These are phyloP conservation scores for Lates calcarifer DNA, from an alignment of 2,113 vertebrate genomes.

Conservation along the genomic window DNA sequence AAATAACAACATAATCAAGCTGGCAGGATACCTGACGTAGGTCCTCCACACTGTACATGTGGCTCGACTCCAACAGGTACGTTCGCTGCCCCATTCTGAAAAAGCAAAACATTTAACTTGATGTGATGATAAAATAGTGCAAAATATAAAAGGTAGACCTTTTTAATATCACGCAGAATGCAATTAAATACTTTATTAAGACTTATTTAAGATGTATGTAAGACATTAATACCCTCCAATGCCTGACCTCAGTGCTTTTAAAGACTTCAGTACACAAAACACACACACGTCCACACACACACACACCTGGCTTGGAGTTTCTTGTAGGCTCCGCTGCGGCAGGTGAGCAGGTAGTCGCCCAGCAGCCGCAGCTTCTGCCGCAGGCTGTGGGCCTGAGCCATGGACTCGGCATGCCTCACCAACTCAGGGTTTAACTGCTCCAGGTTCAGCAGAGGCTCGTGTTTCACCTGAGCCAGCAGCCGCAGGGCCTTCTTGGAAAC, in stretches of 20 bases:
- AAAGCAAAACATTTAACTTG: too few species aligned
- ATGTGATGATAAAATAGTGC: not conserved
- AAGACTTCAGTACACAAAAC: not conserved
- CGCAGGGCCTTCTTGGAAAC: slow-evolving; percentile 88
- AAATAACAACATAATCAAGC: accelerated
- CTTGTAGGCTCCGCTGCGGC: slow-evolving; percentile 91
- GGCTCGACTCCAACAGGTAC: slow-evolving; percentile 90
- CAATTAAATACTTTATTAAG: too few species aligned
- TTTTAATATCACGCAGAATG: too few species aligned
- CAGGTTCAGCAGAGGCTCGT: slow-evolving; percentile 92
- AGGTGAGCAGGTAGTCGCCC: slow-evolving; percentile 92
- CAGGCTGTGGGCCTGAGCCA: slow-evolving; percentile 83
- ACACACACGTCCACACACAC: not conserved
- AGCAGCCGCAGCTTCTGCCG: slow-evolving; percentile 92
- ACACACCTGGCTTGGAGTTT: slow-evolving; percentile 81
- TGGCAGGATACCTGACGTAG: slow-evolving; percentile 89
- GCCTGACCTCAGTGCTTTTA: too few species aligned
- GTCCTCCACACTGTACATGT: slow-evolving; percentile 92
- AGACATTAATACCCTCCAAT: too few species aligned
- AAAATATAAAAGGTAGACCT: not conserved
- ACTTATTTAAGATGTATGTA: too few species aligned
- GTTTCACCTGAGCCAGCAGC: slow-evolving; percentile 87
- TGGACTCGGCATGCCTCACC: slow-evolving; percentile 87
- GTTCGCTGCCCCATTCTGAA: slow-evolving; percentile 88
- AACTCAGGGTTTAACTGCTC: slow-evolving; percentile 90